Evolutionary conservation across 2,113 vertebrate genomes (phyloP), one percentile per base, ranked within the genome.

Genomic region (Condylura cristata): DNA sequence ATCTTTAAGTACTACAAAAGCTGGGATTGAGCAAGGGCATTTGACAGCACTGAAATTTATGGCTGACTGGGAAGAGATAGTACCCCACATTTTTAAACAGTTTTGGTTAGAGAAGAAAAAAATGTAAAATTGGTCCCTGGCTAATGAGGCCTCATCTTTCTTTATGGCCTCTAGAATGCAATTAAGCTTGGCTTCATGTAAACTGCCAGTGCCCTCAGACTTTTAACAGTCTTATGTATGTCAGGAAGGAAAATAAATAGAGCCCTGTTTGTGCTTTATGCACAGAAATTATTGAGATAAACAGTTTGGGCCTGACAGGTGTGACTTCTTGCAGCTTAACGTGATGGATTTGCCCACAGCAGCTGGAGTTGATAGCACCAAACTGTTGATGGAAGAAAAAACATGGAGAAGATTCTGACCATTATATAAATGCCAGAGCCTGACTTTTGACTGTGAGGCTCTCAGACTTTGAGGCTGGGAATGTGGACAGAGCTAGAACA

Each of bases 171-270:
- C 56, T 89, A 96, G 97, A 97, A 91, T 97, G 97, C 96, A 98
- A 97, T 98, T 98, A 98, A 97, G 97, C 90, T 93, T 97, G 96
- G 93, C 95, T 97, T 97, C 82, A 0, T 96, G 93, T 98, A 98
- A 98, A 98, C 96, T 84, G 89, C 48, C 1, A 92, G 97, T 95
- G 81, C 82, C 11, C 58, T 97, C 89, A 86, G 96, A 97, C 96
- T 97, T 96, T 97, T 97, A 98, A 98, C 96, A 96, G 97, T 94
- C 96, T 98, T 93, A 95, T 95, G 96, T 94, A 95, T 95, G 96
- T 96, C 97, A 98, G 95, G 95, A 96, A 98, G 91, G 95, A 98
- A 98, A 98, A 98, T 97, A 98, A 98, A 98, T 98, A 97, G 94
- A 97, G 86, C 90, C 95, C 93, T 97, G 97, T 97, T 97, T 98